A percentile compares a stretch with the other conserved stretches of the same genome.
phyloP scores from a whole-genome alignment of 2,888 invertebrate species.

The Pterostichus niger region DNA sequence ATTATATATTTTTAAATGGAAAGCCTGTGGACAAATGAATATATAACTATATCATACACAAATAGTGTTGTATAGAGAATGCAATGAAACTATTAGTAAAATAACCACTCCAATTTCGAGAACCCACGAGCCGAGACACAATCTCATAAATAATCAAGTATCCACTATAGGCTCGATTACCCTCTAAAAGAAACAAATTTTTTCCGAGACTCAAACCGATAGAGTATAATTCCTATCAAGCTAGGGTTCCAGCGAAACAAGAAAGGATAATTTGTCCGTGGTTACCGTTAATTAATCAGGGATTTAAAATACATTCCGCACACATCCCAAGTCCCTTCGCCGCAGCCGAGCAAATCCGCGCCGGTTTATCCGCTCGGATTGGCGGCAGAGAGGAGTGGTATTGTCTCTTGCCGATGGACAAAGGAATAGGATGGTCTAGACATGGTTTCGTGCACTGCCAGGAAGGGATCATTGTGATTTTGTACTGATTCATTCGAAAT shows the following conservation, averaged over 20 bases:
- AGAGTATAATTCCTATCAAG: no score
- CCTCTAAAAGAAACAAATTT: not conserved
- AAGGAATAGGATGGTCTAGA: not conserved
- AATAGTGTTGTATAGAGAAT: no score
- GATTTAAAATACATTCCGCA: conserved; percentile 64
- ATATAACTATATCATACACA: no score
- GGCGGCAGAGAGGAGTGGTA: not conserved
- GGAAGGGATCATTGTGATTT: not conserved
- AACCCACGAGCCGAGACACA: no score
- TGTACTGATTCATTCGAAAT: conserved; percentile 10
- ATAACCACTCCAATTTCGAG: no score
- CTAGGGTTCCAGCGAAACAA: not conserved
- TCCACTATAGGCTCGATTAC: not conserved
- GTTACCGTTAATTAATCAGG: conserved; percentile 61
- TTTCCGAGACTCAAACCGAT: not conserved
- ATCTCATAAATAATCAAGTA: not conserved
- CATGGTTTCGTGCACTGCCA: not conserved
- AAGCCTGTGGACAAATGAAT: no score
- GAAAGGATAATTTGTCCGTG: conserved; percentile 58
- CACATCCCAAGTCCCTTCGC: conserved; percentile 25
- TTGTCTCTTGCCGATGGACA: conserved; percentile 15
- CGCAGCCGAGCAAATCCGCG: conserved; percentile 29
- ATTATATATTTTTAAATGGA: no score
- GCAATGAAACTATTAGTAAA: no score
- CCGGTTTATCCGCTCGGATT: conserved; percentile 25